phyloP scores from a whole-genome alignment of 2,888 invertebrate genomes.

The Gortyna flavago region DNA sequence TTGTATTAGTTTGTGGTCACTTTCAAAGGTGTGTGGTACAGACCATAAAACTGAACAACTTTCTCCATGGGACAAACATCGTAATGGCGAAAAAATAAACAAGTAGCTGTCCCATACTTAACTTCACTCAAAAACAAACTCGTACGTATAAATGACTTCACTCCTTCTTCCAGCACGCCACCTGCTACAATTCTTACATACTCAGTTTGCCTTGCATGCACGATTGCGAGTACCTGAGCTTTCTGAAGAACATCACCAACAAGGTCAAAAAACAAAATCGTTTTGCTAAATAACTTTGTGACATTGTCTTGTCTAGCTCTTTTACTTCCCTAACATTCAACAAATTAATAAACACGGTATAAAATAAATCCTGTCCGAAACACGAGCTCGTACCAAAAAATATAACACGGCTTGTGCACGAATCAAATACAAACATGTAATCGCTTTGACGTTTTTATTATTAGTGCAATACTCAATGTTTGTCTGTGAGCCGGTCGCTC shows the following conservation, averaged over 20 bases:
- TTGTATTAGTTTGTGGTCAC: not conserved
- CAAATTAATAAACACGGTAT: constrained; percentile 13
- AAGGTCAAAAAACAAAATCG: too few relatives aligned
- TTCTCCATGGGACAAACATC: not conserved
- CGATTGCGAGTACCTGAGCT: too few relatives aligned
- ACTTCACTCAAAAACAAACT: too few relatives aligned
- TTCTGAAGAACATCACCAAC: too few relatives aligned
- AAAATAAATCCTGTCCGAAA: constrained; percentile 28
- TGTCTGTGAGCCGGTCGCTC: constrained; percentile 27
- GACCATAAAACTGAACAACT: not conserved
- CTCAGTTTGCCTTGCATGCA: too few relatives aligned
- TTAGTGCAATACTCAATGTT: constrained; percentile 57
- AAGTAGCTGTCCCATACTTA: not conserved
- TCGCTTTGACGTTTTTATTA: constrained; percentile 65
- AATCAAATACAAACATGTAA: constrained; percentile 63
- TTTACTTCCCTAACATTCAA: constrained; percentile 25
- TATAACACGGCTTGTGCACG: not conserved
- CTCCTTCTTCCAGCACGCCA: too few relatives aligned
- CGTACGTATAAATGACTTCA: too few relatives aligned
- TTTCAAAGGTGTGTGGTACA: not conserved
- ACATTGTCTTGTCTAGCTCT: not conserved
- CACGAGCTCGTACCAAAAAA: constrained; percentile 4
- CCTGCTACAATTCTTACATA: too few relatives aligned
- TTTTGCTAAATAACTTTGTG: constrained; percentile 1
- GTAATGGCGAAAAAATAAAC: not conserved